These are phyloP conservation scores for Cotesia glomerata DNA, from an alignment of 1,140 invertebrate species.

Conservation along the genomic window DNA sequence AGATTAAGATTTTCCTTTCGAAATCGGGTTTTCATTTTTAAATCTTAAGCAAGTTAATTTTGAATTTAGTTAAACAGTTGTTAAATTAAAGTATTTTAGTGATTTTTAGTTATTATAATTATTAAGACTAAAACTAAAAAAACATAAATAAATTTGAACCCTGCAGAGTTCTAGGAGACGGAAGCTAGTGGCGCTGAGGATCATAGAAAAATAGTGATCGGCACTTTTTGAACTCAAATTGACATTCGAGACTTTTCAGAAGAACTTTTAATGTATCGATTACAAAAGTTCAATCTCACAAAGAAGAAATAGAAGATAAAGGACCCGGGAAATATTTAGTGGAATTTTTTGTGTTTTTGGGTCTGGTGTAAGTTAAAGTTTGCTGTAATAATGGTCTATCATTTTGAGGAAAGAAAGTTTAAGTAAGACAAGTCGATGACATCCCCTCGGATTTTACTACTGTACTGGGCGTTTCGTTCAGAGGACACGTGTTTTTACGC, in stretches of 20 bases:
- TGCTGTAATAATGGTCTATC: neutral
- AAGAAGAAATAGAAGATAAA: neutral
- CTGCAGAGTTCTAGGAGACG: conserved; percentile 38
- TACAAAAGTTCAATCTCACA: no score
- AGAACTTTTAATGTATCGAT: no score
- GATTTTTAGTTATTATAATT: no score
- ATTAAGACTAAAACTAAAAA: neutral
- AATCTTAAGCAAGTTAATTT: neutral
- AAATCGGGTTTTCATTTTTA: neutral
- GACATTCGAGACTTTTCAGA: no score
- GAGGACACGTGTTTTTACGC: conserved; percentile 30
- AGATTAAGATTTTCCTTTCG: neutral
- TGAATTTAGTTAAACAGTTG: no score
- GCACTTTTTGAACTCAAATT: no score
- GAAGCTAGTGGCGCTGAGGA: conserved; percentile 27
- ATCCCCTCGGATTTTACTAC: neutral
- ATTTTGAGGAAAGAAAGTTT: neutral
- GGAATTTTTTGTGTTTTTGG: neutral
- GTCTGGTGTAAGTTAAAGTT: neutral
- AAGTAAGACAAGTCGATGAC: neutral
- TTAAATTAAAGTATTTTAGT: no score
- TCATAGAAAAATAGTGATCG: neutral
- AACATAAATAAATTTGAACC: conserved; percentile 19
- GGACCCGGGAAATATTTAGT: neutral
- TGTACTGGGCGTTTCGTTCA: neutral